A percentile compares a stretch with the other conserved stretches of the same genome.
Conservation (phyloP, 2,888 invertebrate genomes). For the Lithophane leautieri region DNA sequence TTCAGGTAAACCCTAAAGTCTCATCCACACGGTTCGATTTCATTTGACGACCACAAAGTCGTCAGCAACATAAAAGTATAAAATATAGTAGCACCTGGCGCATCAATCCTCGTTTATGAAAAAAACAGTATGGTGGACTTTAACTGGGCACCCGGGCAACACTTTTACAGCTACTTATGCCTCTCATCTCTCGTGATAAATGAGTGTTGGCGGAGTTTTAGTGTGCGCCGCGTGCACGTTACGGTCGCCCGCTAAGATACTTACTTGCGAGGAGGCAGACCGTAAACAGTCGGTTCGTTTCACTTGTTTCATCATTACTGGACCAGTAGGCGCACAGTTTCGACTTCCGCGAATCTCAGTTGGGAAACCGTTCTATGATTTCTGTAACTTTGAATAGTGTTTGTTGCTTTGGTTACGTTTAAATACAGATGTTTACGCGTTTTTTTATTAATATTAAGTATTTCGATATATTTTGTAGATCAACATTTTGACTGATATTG, state of each 20-base stretch:
- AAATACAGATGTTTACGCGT: not conserved
- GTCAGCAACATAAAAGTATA: slow-evolving; percentile 44
- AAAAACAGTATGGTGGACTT: slow-evolving; percentile 68
- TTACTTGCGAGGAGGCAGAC: slow-evolving; percentile 68
- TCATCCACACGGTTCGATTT: slow-evolving; percentile 40
- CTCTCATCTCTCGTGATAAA: slow-evolving; percentile 85
- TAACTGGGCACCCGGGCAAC: slow-evolving; percentile 67
- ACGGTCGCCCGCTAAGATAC: slow-evolving; percentile 74
- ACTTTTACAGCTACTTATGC: slow-evolving; percentile 81
- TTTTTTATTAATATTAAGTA: not conserved
- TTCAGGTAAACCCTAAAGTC: slow-evolving; percentile 12
- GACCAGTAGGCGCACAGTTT: slow-evolving; percentile 52
- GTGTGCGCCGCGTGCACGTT: slow-evolving; percentile 82
- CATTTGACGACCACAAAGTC: slow-evolving; percentile 34
- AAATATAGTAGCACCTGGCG: slow-evolving; percentile 66
- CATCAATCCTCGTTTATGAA: slow-evolving; percentile 76
- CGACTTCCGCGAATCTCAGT: slow-evolving; percentile 49
- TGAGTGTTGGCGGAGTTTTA: slow-evolving; percentile 83
- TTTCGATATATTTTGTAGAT: not conserved
- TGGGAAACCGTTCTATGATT: slow-evolving; percentile 51
- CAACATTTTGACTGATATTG: not conserved
- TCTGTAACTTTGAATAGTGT: slow-evolving; percentile 28
- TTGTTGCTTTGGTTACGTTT: not conserved
- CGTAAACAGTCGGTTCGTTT: slow-evolving; percentile 75
- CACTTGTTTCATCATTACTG: slow-evolving; percentile 73